Evolutionary conservation across 2,113 vertebrate genomes (phyloP).

Genomic region (Prionailurus viverrinus): DNA sequence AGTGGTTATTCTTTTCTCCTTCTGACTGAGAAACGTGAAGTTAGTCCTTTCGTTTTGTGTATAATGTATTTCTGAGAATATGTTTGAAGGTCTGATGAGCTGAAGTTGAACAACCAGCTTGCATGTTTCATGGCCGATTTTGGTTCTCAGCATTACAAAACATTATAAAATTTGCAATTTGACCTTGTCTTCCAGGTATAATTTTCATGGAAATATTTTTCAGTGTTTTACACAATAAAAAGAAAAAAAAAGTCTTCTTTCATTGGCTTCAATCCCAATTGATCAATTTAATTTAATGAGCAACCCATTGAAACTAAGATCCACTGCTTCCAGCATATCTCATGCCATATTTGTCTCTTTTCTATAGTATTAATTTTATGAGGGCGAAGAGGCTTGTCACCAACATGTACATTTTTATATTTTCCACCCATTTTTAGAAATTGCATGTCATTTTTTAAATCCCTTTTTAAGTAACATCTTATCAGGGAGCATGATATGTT

Average conservation of each 20-base stretch:
- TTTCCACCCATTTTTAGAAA: background rate
- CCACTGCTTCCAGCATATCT: slow-evolving; percentile 16
- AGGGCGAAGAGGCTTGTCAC: background rate
- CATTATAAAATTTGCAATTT: background rate
- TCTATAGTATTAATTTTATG: slow-evolving; percentile 39
- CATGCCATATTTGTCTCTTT: background rate
- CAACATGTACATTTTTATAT: background rate
- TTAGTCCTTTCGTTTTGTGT: background rate
- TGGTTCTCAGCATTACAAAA: background rate
- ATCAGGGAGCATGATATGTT: background rate
- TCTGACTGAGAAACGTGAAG: background rate
- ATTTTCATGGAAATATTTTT: slow-evolving; percentile 53
- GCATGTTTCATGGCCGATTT: background rate
- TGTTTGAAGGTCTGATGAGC: background rate
- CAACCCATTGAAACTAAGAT: background rate
- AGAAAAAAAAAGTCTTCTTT: background rate
- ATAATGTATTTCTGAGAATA: background rate
- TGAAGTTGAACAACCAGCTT: slow-evolving; percentile 10
- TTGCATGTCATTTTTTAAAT: background rate
- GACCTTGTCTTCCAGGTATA: background rate
- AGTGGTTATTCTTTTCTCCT: background rate
- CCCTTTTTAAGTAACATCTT: background rate
- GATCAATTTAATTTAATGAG: slow-evolving; percentile 31
- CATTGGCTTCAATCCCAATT: background rate
- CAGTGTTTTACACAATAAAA: background rate